Evolutionary conservation across 2,888 invertebrate genomes (phyloP), one percentile per base, ranked within the genome.

Genomic region (Tiphia femorata): DNA sequence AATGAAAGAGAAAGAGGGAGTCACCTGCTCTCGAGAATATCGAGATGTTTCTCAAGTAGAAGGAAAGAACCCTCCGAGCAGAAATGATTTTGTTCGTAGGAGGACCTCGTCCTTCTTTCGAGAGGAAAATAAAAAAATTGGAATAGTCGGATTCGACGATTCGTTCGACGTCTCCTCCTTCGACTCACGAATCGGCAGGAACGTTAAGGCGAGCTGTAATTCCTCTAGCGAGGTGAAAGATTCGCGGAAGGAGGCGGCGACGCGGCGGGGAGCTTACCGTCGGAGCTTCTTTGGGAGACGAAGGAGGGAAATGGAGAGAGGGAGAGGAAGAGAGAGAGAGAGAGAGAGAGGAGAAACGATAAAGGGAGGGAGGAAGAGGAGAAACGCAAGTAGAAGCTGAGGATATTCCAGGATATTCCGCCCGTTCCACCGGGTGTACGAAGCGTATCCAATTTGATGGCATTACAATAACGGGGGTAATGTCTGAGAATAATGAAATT

Each of bases 401-500:
- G 62, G 59, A 67, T 58, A 64, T 65, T 65, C 65, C 55, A 55
- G 56, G 60, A 66, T 56, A 64, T 67, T 62, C 62, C 58, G 41
- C 58, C 59, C 56, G 64, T 67, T 73, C 58, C 54, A 55, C 59
- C 59, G 67, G 56, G 70, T 70, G 70, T 75, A 73, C 76, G 74
- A 70, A 77, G 75, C 75, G 80, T 79, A 81, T 81, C 78, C 80
- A 81, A 81, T 81, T 80, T 81, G 80, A 81, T 79, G 79, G 79
- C 80, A 80, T 81, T 81, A 81, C 81, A 80, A 81, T 81, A 79
- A 81, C 79, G 81, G 76, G 75, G 79, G 79, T 81, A 81, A 81
- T 81, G 81, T 78, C 79, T 78, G 80, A 79, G 79, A 81, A 80
- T 81, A 81, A 81, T 81, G 79, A 81, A 81, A 81, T 81, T 81